Percentiles rank a stretch among this genome's conserved stretches.
These are phyloP conservation scores for Neotoma lepida DNA, from an alignment of 2,113 vertebrate species.

Conservation along the genomic window DNA sequence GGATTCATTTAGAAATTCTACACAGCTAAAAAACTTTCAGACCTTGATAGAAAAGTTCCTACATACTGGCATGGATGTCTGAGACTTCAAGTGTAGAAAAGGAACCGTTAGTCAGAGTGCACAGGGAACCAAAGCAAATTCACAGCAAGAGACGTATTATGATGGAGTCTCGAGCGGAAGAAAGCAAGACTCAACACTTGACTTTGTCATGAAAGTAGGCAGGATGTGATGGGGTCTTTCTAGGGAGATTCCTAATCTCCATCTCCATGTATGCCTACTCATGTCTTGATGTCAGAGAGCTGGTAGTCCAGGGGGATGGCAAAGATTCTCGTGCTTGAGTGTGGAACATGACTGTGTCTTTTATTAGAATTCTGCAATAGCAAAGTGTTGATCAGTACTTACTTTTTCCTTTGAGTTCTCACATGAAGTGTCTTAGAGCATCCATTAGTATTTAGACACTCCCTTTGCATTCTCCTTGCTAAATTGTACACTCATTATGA, in stretches of 20 bases:
- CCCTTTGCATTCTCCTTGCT: neutral
- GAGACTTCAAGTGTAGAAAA: neutral
- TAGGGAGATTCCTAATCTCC: neutral
- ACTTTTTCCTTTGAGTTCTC: slow-evolving; percentile 6
- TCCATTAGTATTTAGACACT: neutral
- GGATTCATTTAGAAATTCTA: neutral
- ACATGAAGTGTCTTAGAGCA: neutral
- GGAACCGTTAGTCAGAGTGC: neutral
- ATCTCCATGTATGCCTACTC: neutral
- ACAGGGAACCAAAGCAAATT: slow-evolving; percentile 8
- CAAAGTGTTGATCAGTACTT: neutral
- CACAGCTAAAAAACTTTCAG: neutral
- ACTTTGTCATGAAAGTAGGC: neutral
- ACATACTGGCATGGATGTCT: neutral
- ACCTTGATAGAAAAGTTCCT: neutral
- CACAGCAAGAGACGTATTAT: neutral
- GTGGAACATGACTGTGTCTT: neutral
- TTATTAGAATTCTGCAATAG: neutral
- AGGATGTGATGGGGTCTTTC: neutral
- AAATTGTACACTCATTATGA: neutral
- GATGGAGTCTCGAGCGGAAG: neutral
- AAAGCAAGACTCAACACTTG: neutral
- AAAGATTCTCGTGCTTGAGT: neutral
- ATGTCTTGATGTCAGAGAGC: neutral
- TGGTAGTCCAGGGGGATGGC: neutral